Evolutionary conservation across 1,140 invertebrate genomes (phyloP).

Genomic region (Diabrotica undecimpunctata): DNA sequence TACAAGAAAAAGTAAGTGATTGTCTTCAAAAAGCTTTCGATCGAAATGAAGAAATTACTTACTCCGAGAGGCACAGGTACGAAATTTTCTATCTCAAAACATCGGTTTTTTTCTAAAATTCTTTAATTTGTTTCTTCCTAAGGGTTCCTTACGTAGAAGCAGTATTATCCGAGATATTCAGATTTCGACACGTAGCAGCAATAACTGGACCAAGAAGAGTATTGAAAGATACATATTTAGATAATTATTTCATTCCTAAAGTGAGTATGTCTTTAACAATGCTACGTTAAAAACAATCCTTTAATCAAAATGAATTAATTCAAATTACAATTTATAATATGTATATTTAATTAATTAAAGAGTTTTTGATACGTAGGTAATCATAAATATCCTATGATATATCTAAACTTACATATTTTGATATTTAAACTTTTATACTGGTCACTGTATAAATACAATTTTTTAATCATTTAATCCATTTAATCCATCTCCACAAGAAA

Average conservation of each 20-base stretch:
- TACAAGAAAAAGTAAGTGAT: slow-evolving; percentile 61
- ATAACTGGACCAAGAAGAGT: slow-evolving; percentile 66
- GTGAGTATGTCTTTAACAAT: slow-evolving; percentile 33
- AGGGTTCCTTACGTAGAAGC: slow-evolving; percentile 54
- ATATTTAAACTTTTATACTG: too few species aligned
- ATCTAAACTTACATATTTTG: too few species aligned
- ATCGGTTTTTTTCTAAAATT: too few species aligned
- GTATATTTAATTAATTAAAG: too few species aligned
- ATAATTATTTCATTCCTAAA: slow-evolving; percentile 64
- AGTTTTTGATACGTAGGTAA: too few species aligned
- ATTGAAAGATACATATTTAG: slow-evolving; percentile 55
- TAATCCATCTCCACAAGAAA: too few species aligned
- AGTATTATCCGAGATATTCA: slow-evolving; percentile 58
- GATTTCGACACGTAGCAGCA: slow-evolving; percentile 57
- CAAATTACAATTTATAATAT: too few species aligned
- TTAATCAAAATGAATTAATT: too few species aligned
- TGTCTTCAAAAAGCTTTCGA: slow-evolving; percentile 70
- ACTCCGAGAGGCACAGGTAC: slow-evolving; percentile 59
- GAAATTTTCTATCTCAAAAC: too few species aligned
- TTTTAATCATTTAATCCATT: too few species aligned
- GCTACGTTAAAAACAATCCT: background rate
- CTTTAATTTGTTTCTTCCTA: background rate
- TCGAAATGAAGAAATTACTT: slow-evolving; percentile 50
- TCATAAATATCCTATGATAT: too few species aligned
- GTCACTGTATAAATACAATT: too few species aligned